Base-by-base conservation (phyloP, 1,140 invertebrate genomes). In the Carposina sasakii region DNA sequence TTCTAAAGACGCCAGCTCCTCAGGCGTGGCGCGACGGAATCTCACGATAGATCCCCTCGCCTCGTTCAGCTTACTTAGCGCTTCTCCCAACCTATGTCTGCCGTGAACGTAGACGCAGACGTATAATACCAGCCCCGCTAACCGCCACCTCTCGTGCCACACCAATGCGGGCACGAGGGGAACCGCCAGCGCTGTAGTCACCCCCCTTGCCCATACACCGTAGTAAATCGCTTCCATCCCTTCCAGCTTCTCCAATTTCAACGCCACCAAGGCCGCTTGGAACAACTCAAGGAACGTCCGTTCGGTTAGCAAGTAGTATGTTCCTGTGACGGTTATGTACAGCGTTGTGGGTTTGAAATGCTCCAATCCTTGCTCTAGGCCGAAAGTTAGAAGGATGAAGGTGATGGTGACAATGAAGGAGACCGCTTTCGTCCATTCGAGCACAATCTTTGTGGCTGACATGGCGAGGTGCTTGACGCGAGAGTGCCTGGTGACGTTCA, bases 341-440 rank as follows among this genome's bases (percentile, higher is more conserved):
- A 86, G 15, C 0, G 86, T 69, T 0, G 90, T 91, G 0, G 92
- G 92, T 57, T 89, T 87, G 68, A 92, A 94, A 67, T 93, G 86
- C 47, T 93, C 87, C 23, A 93, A 74, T 0, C 91, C 92, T 76
- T 93, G 91, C 69, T 93, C 91, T 23, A 93, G 68, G 12, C 91
- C 91, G 45, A 93, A 89, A 0, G 93, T 91, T 0, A 93, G 81
- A 3, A 93, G 82, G 81, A 92, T 90, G 64, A 93, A 93, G 1
- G 91, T 92, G n/a, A 93, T 85, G 3, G 92, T 94, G 19, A 93
- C 91, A 19, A 92, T 88, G 63, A 93, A 94, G 1, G 92, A 93
- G 16, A 94, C 89, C 0, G 91, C 92, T 82, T 93, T 94, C 5
- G 92, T 93, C 90, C 92, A 93, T 77, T 94, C 92, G 12, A 94